These are phyloP conservation scores for Trisateles emortualis DNA, from an alignment of 2,888 invertebrate species.

Conservation along the genomic window DNA sequence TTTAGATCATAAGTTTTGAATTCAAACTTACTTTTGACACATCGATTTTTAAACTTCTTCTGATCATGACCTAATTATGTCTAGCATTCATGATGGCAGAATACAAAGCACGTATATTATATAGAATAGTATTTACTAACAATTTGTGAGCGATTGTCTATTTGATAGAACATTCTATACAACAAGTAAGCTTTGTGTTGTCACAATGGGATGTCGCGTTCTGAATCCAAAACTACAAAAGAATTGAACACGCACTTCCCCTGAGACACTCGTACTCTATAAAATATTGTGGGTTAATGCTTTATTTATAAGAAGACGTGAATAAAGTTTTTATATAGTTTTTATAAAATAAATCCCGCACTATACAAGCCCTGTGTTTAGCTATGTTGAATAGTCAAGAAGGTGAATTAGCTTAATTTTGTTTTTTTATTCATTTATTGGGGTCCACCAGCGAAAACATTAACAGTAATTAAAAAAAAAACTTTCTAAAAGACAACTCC, in stretches of 20 bases:
- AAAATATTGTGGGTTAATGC: slow-evolving; percentile 21
- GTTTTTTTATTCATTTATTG: too few relatives aligned
- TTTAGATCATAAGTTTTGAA: too few relatives aligned
- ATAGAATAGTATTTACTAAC: slow-evolving; percentile 7
- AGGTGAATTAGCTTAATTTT: too few relatives aligned
- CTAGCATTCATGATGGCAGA: background rate
- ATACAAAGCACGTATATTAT: background rate
- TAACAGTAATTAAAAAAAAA: too few relatives aligned
- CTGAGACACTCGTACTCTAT: slow-evolving; percentile 6
- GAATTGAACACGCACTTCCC: slow-evolving; percentile 27
- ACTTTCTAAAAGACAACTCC: too few relatives aligned
- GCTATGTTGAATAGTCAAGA: too few relatives aligned
- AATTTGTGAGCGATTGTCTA: slow-evolving; percentile 19
- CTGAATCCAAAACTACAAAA: slow-evolving; percentile 35
- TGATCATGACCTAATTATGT: too few relatives aligned
- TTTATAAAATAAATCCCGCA: too few relatives aligned
- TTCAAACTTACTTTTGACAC: too few relatives aligned
- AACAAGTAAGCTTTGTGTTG: slow-evolving; percentile 40
- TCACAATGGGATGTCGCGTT: slow-evolving; percentile 32
- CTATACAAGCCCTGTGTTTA: too few relatives aligned
- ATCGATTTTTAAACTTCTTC: too few relatives aligned
- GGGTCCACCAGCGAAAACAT: too few relatives aligned
- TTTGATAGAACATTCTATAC: slow-evolving; percentile 27
- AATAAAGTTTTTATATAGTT: background rate
- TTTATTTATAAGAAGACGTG: background rate